Evolutionary conservation across 2,797 vertebrate genomes (phyloP), one percentile per base, ranked within the genome.

Genomic region (Enteromius viviparus): DNA sequence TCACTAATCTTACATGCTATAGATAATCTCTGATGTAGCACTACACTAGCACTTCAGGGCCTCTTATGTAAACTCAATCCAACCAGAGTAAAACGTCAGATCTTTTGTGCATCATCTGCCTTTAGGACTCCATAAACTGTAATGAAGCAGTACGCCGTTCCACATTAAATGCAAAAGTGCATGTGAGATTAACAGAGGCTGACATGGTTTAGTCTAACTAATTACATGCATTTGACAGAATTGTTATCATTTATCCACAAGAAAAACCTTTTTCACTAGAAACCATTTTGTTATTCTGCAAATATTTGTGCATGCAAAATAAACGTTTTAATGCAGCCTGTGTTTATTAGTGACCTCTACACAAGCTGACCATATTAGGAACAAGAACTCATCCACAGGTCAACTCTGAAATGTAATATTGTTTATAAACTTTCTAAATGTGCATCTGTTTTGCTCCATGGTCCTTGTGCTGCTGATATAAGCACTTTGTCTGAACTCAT

Each of bases 51-150:
- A 51, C 19, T 72, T 77, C 53, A 77, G 66, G 10, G 14, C 17
- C 75, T 60, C 34, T 83, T 42, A 80, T 40, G 58, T 29, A 10
- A 80, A 15, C 71, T 76, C 11, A 32, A 15, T 70, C 62, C 77
- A 83, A 32, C 71, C 80, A 68, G 51, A 80, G 23, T 42, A 70
- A 83, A 84, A 86, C 81, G 81, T 84, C 81, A 86, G 62, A 49
- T 74, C 32, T 21, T 85, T 85, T 77, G 45, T 72, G 53, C 66
- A 65, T 86, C 77, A 78, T 70, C 65, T 53, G 10, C 75, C 69
- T 45, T 42, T 26, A 66, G 65, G 82, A 47, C 34, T 65, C 4
- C 69, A 11, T 53, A 40, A 64, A 78, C 37, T 78, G 77, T 85
- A 80, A 87, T 83, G 86, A 83, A 76, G 76, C 72, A 65, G 19